A percentile compares a stretch with the other conserved stretches of the same genome.
phyloP scores from a whole-genome alignment of 2,797 vertebrate species.

The Apogon talboti region DNA sequence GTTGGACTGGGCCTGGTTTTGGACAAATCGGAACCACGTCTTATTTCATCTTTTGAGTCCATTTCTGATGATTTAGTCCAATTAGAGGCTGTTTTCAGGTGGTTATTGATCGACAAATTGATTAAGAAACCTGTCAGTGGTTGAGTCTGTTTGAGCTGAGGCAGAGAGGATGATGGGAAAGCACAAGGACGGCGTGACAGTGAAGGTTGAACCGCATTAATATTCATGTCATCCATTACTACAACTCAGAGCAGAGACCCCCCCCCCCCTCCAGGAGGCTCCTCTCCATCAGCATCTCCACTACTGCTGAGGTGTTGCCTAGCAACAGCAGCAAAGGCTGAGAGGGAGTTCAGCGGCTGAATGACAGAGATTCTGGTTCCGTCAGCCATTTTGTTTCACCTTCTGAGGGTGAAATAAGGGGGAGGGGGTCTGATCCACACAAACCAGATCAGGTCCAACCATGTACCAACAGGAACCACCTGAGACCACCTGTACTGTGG shows the following conservation, averaged over 20 bases:
- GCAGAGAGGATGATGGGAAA: constrained; percentile 18
- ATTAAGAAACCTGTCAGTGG: too few species aligned
- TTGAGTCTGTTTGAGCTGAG: neutral
- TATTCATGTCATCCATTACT: constrained; percentile 12
- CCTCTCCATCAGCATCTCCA: constrained; percentile 26
- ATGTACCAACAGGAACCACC: too few species aligned
- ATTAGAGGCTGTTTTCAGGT: too few species aligned
- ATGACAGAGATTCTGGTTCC: constrained; percentile 4
- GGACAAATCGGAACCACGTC: too few species aligned
- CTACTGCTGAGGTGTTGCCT: constrained; percentile 51
- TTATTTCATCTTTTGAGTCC: too few species aligned
- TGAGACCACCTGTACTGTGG: too few species aligned
- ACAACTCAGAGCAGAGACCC: neutral
- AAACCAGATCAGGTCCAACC: too few species aligned
- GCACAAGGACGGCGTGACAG: constrained; percentile 14
- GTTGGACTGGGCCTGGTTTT: too few species aligned
- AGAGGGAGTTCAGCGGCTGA: constrained; percentile 10
- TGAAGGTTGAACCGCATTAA: neutral
- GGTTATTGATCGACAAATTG: too few species aligned
- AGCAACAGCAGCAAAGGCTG: constrained; percentile 60
- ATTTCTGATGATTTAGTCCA: too few species aligned
- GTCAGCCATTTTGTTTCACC: constrained; percentile 31
- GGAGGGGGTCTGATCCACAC: too few species aligned
- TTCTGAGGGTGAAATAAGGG: too few species aligned
- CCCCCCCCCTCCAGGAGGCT: neutral